Evolutionary conservation across 2,113 vertebrate genomes (phyloP), one percentile per base, ranked within the genome.

Genomic region (Pteropus alecto): DNA sequence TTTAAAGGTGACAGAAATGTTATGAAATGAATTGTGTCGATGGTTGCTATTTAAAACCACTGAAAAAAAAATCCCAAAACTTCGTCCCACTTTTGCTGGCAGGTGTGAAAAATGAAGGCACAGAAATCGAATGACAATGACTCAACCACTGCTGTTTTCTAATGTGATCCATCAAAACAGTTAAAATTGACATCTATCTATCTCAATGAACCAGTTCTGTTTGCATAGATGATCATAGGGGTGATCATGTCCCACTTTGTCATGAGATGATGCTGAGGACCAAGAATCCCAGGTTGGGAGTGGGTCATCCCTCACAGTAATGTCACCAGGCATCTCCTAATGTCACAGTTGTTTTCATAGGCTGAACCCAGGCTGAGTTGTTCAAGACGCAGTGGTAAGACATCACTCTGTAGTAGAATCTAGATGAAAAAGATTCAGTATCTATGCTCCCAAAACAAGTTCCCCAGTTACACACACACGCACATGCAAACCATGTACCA

Each of bases 91-190:
- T 95, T 97, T 88, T 96, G 85, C 77, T 94, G 95, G 96, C 85
- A 93, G 68, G 43, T 87, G 7, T 28, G 65, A 96, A 96, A 97
- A 98, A 94, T 7, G n/a, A 96, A 76, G 83, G 24, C 61, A 67
- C 90, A 97, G 78, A 97, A 98, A 97, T 98, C 87, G 97, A 94
- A 92, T 90, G 93, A 78, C 74, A 96, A 38, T 94, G 97, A 97
- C 63, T 95, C 38, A 87, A 70, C 60, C 65, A 83, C 61, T 86
- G 67, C 43, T 67, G 30, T 60, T 97, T 97, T 95, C 95, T 94
- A 95, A 2, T 24, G 46, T 84, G 71, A 84, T 74, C 41, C 48
- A 68, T 81, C 65, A 87, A 76, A 97, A 97, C 46, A 60, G 86
- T 96, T 94, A 85, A 97, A 98, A 97, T 46, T 7, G 0, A 94